Evolutionary conservation across 2,113 vertebrate species (phyloP).

Genomic region (Bos javanicus): DNA sequence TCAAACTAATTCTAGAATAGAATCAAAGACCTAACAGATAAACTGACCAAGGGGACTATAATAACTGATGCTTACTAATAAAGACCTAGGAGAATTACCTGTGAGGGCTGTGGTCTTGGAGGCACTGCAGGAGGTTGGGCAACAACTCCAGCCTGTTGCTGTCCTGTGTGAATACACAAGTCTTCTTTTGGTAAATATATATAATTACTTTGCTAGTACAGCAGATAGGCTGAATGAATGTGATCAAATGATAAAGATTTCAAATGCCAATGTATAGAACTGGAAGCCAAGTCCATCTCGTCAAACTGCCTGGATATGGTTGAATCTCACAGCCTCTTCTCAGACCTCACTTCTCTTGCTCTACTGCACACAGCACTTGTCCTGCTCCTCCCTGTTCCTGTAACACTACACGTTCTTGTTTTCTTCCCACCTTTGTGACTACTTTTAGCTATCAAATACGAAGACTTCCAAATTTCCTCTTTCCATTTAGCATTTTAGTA

Average conservation of each 20-base stretch:
- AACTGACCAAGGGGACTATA: neutral
- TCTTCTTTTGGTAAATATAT: neutral
- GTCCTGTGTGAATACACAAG: slow-evolving; percentile 74
- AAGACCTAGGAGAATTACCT: slow-evolving; percentile 80
- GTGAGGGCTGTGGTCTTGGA: slow-evolving; percentile 94
- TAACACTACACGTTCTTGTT: neutral
- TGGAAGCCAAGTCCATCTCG: neutral
- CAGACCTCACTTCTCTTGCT: neutral
- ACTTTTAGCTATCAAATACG: neutral
- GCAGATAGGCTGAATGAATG: neutral
- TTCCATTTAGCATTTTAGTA: neutral
- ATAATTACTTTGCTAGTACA: neutral
- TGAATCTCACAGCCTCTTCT: neutral
- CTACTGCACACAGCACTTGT: neutral
- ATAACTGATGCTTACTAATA: neutral
- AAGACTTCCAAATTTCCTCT: neutral
- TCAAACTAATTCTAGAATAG: neutral
- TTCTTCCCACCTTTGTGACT: neutral
- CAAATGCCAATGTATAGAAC: neutral
- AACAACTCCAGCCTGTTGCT: slow-evolving; percentile 88
- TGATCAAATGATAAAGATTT: neutral
- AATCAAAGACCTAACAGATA: neutral
- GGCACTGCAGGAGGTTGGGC: slow-evolving; percentile 97
- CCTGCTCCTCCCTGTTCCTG: neutral
- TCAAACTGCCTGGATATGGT: neutral